A percentile compares a stretch with the other conserved stretches of the same genome.
These are phyloP conservation scores for Enteromius mattozi DNA, from an alignment of 2,797 vertebrate species.

Conservation along the genomic window DNA sequence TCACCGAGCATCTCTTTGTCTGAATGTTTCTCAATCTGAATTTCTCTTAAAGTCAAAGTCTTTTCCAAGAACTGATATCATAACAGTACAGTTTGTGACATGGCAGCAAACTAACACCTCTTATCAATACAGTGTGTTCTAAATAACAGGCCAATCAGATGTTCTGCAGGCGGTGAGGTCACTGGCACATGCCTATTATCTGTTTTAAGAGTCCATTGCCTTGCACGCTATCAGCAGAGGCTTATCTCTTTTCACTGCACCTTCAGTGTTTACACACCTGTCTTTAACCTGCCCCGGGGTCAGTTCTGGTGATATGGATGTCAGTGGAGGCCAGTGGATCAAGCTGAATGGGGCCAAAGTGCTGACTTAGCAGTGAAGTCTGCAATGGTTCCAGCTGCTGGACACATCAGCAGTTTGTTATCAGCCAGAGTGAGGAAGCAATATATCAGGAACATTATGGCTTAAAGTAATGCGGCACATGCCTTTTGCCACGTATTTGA, in stretches of 20 bases:
- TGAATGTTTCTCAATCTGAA: slow-evolving; percentile 21
- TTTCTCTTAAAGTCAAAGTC: slow-evolving; percentile 1
- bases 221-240: slow-evolving; percentile 8
- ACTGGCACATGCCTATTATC: slow-evolving; percentile 21
- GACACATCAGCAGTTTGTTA: slow-evolving; percentile 47
- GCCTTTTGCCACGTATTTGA: slow-evolving; percentile 23
- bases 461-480: background rate
- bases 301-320: slow-evolving; percentile 42
- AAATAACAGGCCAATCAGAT: slow-evolving; percentile 26
- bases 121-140: slow-evolving; percentile 37
- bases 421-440: slow-evolving; percentile 35
- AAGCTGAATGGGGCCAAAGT: slow-evolving; percentile 34
- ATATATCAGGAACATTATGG: slow-evolving; percentile 43
- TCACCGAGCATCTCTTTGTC: background rate
- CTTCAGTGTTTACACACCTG: slow-evolving; percentile 60
- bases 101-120: background rate
- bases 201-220: slow-evolving; percentile 29
- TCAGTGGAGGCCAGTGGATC: slow-evolving; percentile 39
- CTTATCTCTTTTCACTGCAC: slow-evolving; percentile 54
- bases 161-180: slow-evolving; percentile 14
- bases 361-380: slow-evolving; percentile 56
- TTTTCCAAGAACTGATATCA: slow-evolving; percentile 27
- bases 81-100: background rate
- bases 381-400: slow-evolving; percentile 43
- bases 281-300: slow-evolving; percentile 46